Conservation (phyloP, 2,888 invertebrate species). For the Heteromyza rotundicornis region DNA sequence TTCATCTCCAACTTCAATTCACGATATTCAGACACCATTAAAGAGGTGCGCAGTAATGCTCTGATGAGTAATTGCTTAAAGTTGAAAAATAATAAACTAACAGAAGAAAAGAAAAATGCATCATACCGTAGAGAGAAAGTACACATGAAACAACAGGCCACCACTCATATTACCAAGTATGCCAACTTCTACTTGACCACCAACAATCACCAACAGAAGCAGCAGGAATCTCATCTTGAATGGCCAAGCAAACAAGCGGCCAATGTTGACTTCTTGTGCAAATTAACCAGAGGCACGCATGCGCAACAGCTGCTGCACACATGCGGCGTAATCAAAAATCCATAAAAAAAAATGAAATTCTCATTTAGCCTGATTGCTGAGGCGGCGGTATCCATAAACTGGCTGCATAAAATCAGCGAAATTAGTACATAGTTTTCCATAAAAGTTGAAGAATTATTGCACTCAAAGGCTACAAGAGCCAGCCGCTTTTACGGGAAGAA, state of each 20-base stretch:
- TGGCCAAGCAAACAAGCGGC: background rate
- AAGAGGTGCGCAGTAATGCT: slow-evolving; percentile 20
- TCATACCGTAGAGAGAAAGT: slow-evolving; percentile 20
- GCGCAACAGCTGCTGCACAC: slow-evolving; percentile 33
- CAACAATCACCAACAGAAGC: too few species aligned
- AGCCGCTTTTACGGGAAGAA: too few species aligned
- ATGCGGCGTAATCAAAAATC: slow-evolving; percentile 19
- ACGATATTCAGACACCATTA: slow-evolving; percentile 4
- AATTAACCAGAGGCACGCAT: slow-evolving; percentile 47
- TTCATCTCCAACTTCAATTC: too few species aligned
- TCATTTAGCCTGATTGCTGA: too few species aligned
- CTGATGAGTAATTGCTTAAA: slow-evolving; percentile 18
- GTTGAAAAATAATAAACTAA: background rate
- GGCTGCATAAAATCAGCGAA: background rate
- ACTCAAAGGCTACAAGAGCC: too few species aligned
- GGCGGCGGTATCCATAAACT: too few species aligned
- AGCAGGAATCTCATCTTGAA: background rate
- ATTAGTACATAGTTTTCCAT: background rate
- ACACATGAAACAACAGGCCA: too few species aligned
- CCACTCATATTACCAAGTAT: slow-evolving; percentile 7
- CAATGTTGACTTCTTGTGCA: slow-evolving; percentile 26
- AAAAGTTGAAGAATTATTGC: background rate
- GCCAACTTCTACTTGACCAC: too few species aligned
- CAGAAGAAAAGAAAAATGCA: background rate
- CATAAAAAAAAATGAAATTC: slow-evolving; percentile 8